These are phyloP conservation scores for Ennomos erosarius DNA, from an alignment of 2,888 invertebrate species.

Conservation along the genomic window DNA sequence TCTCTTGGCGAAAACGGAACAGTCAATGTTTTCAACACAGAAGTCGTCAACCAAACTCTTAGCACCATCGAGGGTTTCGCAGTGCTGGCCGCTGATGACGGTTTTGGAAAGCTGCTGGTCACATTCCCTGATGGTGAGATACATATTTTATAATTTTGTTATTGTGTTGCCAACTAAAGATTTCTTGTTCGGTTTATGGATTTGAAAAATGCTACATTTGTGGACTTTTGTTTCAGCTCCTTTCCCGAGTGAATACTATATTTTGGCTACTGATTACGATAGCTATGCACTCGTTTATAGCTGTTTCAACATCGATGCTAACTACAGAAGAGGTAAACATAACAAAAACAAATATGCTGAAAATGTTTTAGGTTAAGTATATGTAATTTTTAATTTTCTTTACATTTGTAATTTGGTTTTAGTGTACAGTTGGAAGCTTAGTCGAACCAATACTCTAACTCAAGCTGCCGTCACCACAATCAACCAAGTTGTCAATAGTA, in stretches of 20 bases:
- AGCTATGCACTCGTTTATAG: slow-evolving; percentile 86
- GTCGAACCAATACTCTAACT: slow-evolving; percentile 39
- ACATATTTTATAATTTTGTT: too few species aligned
- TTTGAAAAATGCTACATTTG: too few species aligned
- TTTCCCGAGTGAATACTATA: slow-evolving; percentile 46
- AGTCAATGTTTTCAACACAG: slow-evolving; percentile 57
- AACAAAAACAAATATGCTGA: neutral
- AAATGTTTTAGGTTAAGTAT: neutral
- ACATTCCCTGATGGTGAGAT: slow-evolving; percentile 57
- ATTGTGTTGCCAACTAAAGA: too few species aligned
- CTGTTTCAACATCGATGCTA: slow-evolving; percentile 70
- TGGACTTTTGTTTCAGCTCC: slow-evolving; percentile 42
- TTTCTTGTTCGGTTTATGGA: too few species aligned
- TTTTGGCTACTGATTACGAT: slow-evolving; percentile 84
- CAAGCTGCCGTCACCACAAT: slow-evolving; percentile 39
- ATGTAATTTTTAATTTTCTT: too few species aligned
- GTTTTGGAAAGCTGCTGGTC: slow-evolving; percentile 83
- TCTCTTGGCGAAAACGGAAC: slow-evolving; percentile 55
- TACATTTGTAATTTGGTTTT: slow-evolving; percentile 35
- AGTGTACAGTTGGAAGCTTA: slow-evolving; percentile 70
- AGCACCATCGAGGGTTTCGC: slow-evolving; percentile 82
- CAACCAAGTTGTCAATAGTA: slow-evolving; percentile 35
- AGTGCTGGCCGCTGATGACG: slow-evolving; percentile 61
- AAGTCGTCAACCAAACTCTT: slow-evolving; percentile 71
- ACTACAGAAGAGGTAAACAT: slow-evolving; percentile 45